phyloP scores from a whole-genome alignment of 2,888 invertebrate genomes.

The Tineola bisselliella region DNA sequence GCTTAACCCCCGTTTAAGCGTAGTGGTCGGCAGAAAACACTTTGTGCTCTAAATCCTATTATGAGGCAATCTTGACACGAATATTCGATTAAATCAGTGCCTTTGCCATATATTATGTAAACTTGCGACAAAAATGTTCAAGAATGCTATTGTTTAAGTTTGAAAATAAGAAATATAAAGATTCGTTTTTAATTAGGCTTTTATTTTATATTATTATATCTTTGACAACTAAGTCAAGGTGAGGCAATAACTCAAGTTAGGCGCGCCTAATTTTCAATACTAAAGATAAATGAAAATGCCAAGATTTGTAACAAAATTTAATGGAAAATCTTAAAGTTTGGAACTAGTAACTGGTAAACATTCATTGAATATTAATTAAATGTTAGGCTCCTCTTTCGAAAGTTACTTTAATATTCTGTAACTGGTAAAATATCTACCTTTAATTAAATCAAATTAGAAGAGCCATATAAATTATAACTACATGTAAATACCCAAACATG shows the following conservation, averaged over 20 bases:
- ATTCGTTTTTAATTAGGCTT: background rate
- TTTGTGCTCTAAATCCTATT: background rate
- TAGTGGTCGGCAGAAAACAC: slow-evolving; percentile 9
- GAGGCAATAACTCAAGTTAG: background rate
- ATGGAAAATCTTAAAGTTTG: background rate
- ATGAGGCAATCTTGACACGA: background rate
- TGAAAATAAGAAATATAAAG: background rate
- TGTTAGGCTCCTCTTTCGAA: background rate
- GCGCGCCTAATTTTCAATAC: background rate
- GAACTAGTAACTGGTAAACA: background rate
- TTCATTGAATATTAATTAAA: background rate
- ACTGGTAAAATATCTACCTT: too few relatives aligned
- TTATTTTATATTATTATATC: background rate
- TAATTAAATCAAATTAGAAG: too few relatives aligned
- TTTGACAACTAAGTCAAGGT: background rate
- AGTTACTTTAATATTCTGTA: background rate
- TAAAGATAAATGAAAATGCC: background rate
- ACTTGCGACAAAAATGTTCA: too few relatives aligned
- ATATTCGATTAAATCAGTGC: background rate
- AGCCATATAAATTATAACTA: too few relatives aligned
- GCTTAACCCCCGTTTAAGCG: slow-evolving; percentile 28
- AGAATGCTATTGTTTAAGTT: background rate
- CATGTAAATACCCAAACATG: too few relatives aligned
- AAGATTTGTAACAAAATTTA: background rate
- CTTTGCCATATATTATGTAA: background rate